Evolutionary conservation across 2,797 vertebrate species (phyloP), one percentile per base, ranked within the genome.

Genomic region (Paedocypris micromegethes): DNA sequence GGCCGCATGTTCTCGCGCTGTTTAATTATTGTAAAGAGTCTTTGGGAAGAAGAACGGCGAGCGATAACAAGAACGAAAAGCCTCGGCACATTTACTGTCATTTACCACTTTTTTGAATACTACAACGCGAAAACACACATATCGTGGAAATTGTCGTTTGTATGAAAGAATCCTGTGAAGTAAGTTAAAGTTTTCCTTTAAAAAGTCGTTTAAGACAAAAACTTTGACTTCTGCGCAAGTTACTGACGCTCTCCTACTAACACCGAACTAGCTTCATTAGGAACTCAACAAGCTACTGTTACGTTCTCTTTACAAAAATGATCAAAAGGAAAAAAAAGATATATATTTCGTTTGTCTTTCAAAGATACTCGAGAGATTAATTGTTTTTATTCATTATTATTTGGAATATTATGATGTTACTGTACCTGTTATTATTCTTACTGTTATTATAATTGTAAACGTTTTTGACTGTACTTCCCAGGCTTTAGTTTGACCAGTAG

Each of bases 241-340:
- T 89, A 89, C 83, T 83, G 84, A 81, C 78, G 76, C 86, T 87
- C 86, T 81, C 87, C 86, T 91, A 91, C 90, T 91, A 91, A 91
- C 89, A 89, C 87, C 84, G 82, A 89, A 86, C 90, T 91, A 91
- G 88, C 86, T 83, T 86, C 89, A 84, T 78, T 78, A 77, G 79
- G 85, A 79, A 81, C 83, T 83, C 84, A 89, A 89, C 86, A 90
- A 89, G 89, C 81, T 85, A 87, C 84, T 90, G 88, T 91, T 88
- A 83, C 86, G 87, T 90, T 86, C 87, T 90, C 88, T 90, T 89
- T 88, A 88, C 87, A 88, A 80, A 86, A 88, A 89, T 85, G 56
- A 59, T 48, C 46, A 58, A 69, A 41, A 80, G 49, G 55, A 77
- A 79, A 70, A 81, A 84, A 87, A 75, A 83, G 80, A 83, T 50